Conservation (phyloP, 2,113 vertebrate genomes). For the Lepus americanus region DNA sequence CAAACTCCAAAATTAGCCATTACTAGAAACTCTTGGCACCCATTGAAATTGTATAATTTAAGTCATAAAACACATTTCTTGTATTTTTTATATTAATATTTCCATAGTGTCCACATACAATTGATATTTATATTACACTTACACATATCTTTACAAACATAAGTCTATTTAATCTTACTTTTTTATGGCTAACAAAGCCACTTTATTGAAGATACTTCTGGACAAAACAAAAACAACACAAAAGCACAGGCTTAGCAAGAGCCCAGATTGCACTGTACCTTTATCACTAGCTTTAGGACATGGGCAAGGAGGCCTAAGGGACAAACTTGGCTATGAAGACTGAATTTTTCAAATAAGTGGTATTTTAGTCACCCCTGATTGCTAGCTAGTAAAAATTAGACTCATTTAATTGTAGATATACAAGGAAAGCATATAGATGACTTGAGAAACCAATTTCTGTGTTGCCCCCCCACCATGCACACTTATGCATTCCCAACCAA, state of each 20-base stretch:
- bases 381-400: neutral
- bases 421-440: neutral
- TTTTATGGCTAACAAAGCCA: neutral
- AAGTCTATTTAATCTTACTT: neutral
- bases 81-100: neutral
- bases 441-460: neutral
- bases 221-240: neutral
- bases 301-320: neutral
- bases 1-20: slow-evolving; percentile 11
- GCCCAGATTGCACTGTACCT: neutral
- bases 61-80: slow-evolving; percentile 2
- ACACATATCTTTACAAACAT: neutral
- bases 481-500: neutral
- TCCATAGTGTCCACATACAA: neutral
- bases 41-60: slow-evolving; percentile 4
- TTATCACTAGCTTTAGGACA: neutral
- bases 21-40: neutral
- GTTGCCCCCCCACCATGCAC: neutral
- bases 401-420: neutral
- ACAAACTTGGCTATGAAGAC: neutral
- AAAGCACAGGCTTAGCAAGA: neutral
- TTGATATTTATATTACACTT: neutral
- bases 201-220: neutral
- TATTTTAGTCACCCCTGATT: neutral
- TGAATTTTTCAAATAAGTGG: neutral